A percentile compares a stretch with the other conserved stretches of the same genome.
These are phyloP conservation scores for Lerista edwardsae DNA, from an alignment of 2,797 vertebrate species.

Conservation along the genomic window DNA sequence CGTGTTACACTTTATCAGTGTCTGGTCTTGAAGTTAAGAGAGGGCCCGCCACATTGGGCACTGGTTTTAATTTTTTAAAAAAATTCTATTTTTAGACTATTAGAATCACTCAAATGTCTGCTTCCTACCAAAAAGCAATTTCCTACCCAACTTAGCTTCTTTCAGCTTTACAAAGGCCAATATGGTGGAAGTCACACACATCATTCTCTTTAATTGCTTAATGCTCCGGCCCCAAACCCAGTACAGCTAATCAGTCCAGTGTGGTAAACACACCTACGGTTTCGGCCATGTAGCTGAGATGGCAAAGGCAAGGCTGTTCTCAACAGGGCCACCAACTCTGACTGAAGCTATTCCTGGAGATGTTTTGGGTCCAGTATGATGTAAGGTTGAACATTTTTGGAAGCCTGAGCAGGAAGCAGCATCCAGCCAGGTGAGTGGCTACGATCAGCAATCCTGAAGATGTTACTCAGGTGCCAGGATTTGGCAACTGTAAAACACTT, in stretches of 20 bases:
- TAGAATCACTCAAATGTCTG: constrained; percentile 47
- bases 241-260: background rate
- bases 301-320: background rate
- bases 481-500: no score
- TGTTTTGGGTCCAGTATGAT: no score
- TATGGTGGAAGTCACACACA: background rate
- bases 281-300: background rate
- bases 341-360: no score
- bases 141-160: background rate
- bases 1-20: constrained; percentile 38
- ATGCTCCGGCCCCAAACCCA: background rate
- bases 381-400: no score
- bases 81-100: constrained; percentile 42
- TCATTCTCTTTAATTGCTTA: background rate
- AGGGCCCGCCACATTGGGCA: constrained; percentile 52
- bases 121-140: constrained; percentile 40
- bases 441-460: no score
- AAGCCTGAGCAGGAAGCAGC: no score
- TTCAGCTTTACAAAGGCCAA: constrained; percentile 29
- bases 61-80: constrained; percentile 49
- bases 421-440: no score
- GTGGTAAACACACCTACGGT: background rate
- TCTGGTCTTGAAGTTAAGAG: constrained; percentile 66
- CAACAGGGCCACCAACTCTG: no score
- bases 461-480: no score